Evolutionary conservation across 2,113 vertebrate species (phyloP), one percentile per base, ranked within the genome.

Genomic region (Boleophthalmus pectinirostris): DNA sequence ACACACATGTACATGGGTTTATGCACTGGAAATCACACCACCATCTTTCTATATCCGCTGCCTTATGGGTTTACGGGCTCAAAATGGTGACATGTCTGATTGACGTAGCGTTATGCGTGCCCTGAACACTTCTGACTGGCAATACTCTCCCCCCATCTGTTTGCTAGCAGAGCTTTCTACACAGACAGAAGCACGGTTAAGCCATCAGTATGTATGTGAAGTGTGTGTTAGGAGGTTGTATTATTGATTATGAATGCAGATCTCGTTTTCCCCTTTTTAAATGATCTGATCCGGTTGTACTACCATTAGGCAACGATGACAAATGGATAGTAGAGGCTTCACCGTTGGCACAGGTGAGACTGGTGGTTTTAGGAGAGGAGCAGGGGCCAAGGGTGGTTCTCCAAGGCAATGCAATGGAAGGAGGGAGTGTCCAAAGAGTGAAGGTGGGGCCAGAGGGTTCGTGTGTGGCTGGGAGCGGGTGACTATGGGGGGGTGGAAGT

Each of bases 401-500:
- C 33, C 60, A 35, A 18, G 60, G 60, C 60, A 18, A 61, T 61
- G 58, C 24, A 63, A 35, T 35, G 33, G n/a, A 66, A 45, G 69
- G 75, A 81, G 58, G 74, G 72, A 82, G 68, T 71, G 77, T 82
- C 57, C 77, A 65, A 20, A 63, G 60, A 5, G 29, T 63, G 60
- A 78, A 72, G 85, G 80, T 83, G 83, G 83, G 80, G 76, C 68
- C 33, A 68, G 57, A 67, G 73, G 72, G 45, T 80, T 69, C 80
- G 70, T 75, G 68, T 65, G 64, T 69, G 57, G 65, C 70, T 78
- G 24, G 65, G 73, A 82, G 79, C 66, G 78, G 84, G 82, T 73
- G 82, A 66, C 83, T 84, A 77, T 86, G 85, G 86, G 47, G 79
- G 77, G 71, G 56, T 79, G 89, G 80, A 84, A 80, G 86, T 77